A percentile compares a stretch with the other conserved stretches of the same genome.
Conservation (phyloP, 2,113 vertebrate species). For the Gracilinanus agilis region DNA sequence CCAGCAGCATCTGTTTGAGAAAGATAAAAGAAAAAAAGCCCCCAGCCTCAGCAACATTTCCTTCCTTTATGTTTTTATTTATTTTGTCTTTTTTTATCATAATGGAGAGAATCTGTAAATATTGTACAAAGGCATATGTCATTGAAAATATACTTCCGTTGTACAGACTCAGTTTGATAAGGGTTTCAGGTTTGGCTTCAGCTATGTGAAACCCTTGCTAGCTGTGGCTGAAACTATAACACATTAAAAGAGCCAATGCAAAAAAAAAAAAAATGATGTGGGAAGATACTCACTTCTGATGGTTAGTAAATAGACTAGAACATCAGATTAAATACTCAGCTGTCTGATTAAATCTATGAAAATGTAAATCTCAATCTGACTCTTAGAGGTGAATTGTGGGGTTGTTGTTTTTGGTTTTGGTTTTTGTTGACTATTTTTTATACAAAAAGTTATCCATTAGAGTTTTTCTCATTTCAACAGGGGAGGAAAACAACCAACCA, state of each 20-base stretch:
- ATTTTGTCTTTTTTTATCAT: slow-evolving; percentile 84
- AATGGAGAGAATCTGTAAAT: slow-evolving; percentile 85
- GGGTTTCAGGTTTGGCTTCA: slow-evolving; percentile 70
- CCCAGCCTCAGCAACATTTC: slow-evolving; percentile 79
- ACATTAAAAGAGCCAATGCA: slow-evolving; percentile 41
- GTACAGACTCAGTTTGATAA: slow-evolving; percentile 81
- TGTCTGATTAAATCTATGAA: slow-evolving; percentile 70
- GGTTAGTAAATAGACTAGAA: slow-evolving; percentile 58
- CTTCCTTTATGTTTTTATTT: slow-evolving; percentile 84
- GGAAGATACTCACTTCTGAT: slow-evolving; percentile 60
- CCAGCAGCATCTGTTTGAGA: slow-evolving; percentile 80
- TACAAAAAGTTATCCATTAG: slow-evolving; percentile 70
- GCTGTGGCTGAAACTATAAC: slow-evolving; percentile 52
- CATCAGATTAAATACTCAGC: slow-evolving; percentile 67
- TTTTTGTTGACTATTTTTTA: slow-evolving; percentile 80
- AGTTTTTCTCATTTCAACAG: slow-evolving; percentile 80
- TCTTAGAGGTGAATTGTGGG: slow-evolving; percentile 56
- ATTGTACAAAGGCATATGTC: slow-evolving; percentile 84
- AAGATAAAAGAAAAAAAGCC: slow-evolving; percentile 84
- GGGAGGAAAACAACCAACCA: slow-evolving; percentile 51
- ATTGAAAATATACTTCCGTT: slow-evolving; percentile 77
- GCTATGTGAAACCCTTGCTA: slow-evolving; percentile 68
- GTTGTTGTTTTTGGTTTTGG: slow-evolving; percentile 54
- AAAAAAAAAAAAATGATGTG: slow-evolving; percentile 40
- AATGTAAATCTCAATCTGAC: slow-evolving; percentile 70